A percentile compares a stretch with the other conserved stretches of the same genome.
Conservation (phyloP, 1,140 invertebrate genomes). For the Camponotus floridanus region DNA sequence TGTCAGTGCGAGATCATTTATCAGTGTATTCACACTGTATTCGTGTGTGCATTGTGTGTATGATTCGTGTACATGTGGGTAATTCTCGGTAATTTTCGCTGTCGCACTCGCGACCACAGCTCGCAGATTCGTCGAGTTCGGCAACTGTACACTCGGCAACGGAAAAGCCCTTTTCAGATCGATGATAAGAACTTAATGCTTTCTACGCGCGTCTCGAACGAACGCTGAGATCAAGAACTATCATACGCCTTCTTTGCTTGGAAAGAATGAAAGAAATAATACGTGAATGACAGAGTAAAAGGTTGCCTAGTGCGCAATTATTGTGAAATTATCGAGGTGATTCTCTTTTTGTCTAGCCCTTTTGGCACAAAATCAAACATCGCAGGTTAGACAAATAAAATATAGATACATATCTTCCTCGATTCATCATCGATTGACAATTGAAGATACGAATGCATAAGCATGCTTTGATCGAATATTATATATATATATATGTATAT, state of each 20-base stretch:
- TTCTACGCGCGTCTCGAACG: slow-evolving; percentile 37
- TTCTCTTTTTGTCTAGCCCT: slow-evolving; percentile 30
- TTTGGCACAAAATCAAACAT: slow-evolving; percentile 56
- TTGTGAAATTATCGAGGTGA: slow-evolving; percentile 22
- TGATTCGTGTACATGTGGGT: slow-evolving; percentile 61
- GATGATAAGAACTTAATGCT: slow-evolving; percentile 51
- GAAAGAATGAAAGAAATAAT: not conserved
- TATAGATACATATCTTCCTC: slow-evolving; percentile 31
- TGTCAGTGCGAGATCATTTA: slow-evolving; percentile 66
- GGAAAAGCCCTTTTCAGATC: slow-evolving; percentile 42
- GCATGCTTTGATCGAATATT: slow-evolving; percentile 45
- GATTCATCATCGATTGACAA: slow-evolving; percentile 27
- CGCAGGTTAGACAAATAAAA: slow-evolving; percentile 53
- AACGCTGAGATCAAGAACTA: slow-evolving; percentile 57
- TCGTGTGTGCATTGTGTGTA: not conserved
- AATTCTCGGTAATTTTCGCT: slow-evolving; percentile 67
- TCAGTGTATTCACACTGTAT: slow-evolving; percentile 13
- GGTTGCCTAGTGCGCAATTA: slow-evolving; percentile 16
- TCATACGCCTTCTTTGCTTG: not conserved
- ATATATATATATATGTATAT: not conserved
- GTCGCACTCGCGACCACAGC: slow-evolving; percentile 57
- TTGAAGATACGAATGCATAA: slow-evolving; percentile 44
- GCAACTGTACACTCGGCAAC: slow-evolving; percentile 56
- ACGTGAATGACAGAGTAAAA: not conserved
- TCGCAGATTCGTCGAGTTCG: slow-evolving; percentile 66